These are phyloP conservation scores for Sinodicranocentrus sp. DNA, from an alignment of 2,888 invertebrate species.

Conservation along the genomic window DNA sequence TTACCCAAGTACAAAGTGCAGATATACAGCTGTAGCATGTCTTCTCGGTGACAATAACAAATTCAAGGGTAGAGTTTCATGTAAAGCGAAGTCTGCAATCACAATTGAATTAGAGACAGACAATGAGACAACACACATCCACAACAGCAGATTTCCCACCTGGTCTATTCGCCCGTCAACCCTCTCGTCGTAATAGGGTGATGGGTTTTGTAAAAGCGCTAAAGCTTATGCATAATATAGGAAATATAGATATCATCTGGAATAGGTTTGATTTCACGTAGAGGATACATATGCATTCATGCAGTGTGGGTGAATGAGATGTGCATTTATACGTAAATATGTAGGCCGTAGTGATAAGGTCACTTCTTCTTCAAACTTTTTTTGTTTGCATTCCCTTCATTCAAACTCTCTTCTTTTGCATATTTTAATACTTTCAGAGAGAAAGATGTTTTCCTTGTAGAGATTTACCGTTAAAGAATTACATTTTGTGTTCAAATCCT, in stretches of 20 bases:
- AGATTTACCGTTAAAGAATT: too few species aligned
- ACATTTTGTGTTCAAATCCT: background rate
- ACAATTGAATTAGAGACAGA: background rate
- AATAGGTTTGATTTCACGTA: background rate
- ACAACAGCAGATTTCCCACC: conserved; percentile 10
- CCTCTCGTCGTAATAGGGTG: conserved; percentile 36
- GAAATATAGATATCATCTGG: conserved; percentile 54
- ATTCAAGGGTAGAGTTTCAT: background rate
- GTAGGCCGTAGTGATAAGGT: too few species aligned
- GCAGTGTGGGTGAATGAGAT: too few species aligned
- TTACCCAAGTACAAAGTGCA: too few species aligned
- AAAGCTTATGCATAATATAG: conserved; percentile 20
- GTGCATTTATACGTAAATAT: too few species aligned
- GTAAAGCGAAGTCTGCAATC: background rate
- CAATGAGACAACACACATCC: background rate
- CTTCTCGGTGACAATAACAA: background rate
- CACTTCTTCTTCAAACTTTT: too few species aligned
- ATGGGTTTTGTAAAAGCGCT: conserved; percentile 20
- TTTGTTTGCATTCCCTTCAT: too few species aligned
- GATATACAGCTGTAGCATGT: too few species aligned
- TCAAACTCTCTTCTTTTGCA: too few species aligned
- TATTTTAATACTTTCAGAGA: too few species aligned
- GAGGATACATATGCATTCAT: too few species aligned
- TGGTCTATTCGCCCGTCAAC: conserved; percentile 16
- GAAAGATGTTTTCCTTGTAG: too few species aligned